These are phyloP conservation scores for Eucera pruinosa DNA, from an alignment of 2,888 invertebrate species.

Conservation along the genomic window DNA sequence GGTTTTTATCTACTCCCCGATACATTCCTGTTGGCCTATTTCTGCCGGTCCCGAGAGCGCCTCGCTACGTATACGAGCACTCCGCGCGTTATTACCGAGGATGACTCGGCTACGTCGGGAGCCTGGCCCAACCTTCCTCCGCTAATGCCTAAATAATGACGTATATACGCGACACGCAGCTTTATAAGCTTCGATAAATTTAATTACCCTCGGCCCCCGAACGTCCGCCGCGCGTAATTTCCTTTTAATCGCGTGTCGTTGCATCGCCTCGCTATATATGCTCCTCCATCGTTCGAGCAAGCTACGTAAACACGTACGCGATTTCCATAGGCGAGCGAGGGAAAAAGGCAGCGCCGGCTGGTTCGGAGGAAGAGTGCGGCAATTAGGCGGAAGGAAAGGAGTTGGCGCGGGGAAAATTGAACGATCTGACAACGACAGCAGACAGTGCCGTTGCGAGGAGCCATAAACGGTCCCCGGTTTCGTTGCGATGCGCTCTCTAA, in stretches of 20 bases:
- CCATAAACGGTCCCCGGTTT: conserved; percentile 70
- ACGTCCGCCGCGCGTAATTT: conserved; percentile 37
- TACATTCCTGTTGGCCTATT: conserved; percentile 58
- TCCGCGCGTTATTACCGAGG: conserved; percentile 80
- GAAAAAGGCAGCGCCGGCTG: background rate
- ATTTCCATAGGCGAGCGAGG: background rate
- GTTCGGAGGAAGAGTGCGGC: background rate
- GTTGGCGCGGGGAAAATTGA: conserved; percentile 28
- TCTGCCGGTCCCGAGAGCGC: conserved; percentile 39
- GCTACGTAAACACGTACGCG: too few relatives aligned
- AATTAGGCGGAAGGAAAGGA: conserved; percentile 9
- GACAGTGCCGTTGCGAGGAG: conserved; percentile 29
- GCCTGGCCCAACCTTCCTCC: conserved; percentile 31
- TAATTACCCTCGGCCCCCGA: conserved; percentile 49
- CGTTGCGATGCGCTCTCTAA: conserved; percentile 56
- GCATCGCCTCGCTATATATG: background rate
- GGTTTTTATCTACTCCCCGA: conserved; percentile 45
- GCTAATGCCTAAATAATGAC: conserved; percentile 66
- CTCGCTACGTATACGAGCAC: conserved; percentile 63
- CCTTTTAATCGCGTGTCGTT: conserved; percentile 42
- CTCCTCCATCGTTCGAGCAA: too few relatives aligned
- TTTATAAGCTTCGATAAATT: conserved; percentile 65
- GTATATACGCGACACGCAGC: conserved; percentile 61
- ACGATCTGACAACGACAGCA: conserved; percentile 35
- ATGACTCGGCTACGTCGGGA: conserved; percentile 77